Evolutionary conservation across 2,888 invertebrate genomes (phyloP).

Genomic region (Clostera curtula): DNA sequence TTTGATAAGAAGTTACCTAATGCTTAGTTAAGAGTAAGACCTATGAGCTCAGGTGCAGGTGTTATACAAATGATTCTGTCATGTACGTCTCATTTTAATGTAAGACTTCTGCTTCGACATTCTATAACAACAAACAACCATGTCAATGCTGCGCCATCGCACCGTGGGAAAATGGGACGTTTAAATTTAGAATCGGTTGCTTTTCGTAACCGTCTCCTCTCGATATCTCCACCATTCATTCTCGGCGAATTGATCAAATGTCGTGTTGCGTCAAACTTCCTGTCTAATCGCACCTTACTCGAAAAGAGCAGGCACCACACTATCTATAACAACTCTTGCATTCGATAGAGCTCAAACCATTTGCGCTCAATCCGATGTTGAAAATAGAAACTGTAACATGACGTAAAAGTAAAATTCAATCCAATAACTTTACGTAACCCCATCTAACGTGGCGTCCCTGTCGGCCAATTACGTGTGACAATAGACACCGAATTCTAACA

Average conservation of each 20-base stretch:
- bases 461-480: conserved; percentile 12
- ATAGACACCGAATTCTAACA: conserved; percentile 14
- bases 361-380: neutral
- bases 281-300: conserved; percentile 2
- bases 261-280: neutral
- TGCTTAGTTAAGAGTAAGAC: too few species aligned
- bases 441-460: conserved; percentile 1
- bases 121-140: conserved; percentile 24
- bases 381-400: conserved; percentile 1
- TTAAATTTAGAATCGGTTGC: conserved; percentile 43
- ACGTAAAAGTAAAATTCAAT: neutral
- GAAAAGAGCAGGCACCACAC: too few species aligned
- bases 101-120: too few species aligned
- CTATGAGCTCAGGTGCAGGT: too few species aligned
- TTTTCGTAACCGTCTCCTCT: conserved; percentile 27
- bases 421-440: neutral
- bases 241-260: neutral
- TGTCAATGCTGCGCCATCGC: conserved; percentile 37
- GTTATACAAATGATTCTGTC: too few species aligned
- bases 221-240: conserved; percentile 8
- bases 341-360: neutral
- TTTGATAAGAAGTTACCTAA: too few species aligned
- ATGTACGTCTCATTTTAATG: too few species aligned
- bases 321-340: too few species aligned
- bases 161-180: conserved; percentile 58